Evolutionary conservation across 2,888 invertebrate genomes (phyloP).

Genomic region (Zaprionus lineosus): DNA sequence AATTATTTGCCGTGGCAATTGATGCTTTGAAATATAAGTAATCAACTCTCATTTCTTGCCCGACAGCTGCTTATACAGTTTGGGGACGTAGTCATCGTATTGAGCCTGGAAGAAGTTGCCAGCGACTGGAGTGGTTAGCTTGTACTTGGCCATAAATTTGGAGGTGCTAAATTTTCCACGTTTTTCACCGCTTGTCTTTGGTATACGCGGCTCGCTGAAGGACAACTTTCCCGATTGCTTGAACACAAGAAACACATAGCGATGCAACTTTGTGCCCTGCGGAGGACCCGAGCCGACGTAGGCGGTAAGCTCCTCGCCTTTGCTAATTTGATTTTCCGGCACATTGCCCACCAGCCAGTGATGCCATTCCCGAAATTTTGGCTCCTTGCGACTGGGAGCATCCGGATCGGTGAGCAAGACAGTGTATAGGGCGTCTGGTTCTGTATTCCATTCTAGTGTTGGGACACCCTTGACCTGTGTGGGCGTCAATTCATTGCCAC

Average conservation of each 20-base stretch:
- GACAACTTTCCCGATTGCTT: conserved; percentile 86
- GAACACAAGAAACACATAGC: conserved; percentile 91
- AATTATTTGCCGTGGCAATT: too few relatives aligned
- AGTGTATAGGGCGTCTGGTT: conserved; percentile 75
- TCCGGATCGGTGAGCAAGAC: conserved; percentile 89
- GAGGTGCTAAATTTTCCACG: conserved; percentile 87
- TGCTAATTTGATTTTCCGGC: conserved; percentile 87
- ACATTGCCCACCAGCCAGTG: conserved; percentile 97
- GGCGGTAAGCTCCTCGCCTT: conserved; percentile 89
- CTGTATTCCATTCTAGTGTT: conserved; percentile 76
- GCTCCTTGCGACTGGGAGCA: conserved; percentile 92
- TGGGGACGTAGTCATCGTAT: conserved; percentile 83
- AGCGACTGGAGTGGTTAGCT: conserved; percentile 85
- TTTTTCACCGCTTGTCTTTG: conserved; percentile 82
- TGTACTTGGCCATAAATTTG: conserved; percentile 90
- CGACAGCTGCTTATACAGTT: conserved; percentile 83
- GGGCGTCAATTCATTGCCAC: conserved; percentile 89
- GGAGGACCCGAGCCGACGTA: conserved; percentile 95
- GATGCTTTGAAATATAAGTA: background rate
- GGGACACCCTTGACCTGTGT: conserved; percentile 84
- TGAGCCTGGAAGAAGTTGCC: conserved; percentile 81
- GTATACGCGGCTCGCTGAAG: conserved; percentile 84
- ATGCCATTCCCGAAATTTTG: conserved; percentile 92
- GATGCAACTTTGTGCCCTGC: conserved; percentile 88
- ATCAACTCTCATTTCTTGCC: conserved; percentile 83